phyloP scores from a whole-genome alignment of 2,113 vertebrate species.

The Strix uralensis region DNA sequence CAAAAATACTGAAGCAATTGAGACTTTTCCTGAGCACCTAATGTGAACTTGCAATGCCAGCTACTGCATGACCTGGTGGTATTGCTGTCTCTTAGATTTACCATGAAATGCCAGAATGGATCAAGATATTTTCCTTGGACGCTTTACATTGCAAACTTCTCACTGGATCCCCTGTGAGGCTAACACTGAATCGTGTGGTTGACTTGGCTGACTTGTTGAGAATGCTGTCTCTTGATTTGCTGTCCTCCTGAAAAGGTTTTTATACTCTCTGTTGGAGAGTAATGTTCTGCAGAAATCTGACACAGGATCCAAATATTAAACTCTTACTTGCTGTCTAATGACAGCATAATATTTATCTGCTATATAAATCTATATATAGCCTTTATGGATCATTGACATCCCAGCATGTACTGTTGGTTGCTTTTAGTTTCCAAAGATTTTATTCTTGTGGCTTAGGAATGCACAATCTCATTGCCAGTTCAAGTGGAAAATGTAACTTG shows the following conservation, averaged over 20 bases:
- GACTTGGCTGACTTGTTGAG: not conserved
- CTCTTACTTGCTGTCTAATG: not conserved
- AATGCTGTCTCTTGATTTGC: not conserved
- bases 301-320: conserved; percentile 22
- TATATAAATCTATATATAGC: conserved; percentile 42
- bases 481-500: conserved; percentile 50
- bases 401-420: conserved; percentile 3
- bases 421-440: conserved; percentile 36
- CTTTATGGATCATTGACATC: conserved; percentile 37
- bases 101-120: not conserved
- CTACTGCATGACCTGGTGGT: not conserved
- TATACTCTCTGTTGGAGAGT: not conserved
- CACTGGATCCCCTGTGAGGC: not conserved
- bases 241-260: not conserved
- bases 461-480: conserved; percentile 5
- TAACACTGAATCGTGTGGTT: not conserved
- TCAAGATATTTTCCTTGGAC: not conserved
- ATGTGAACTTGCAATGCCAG: not conserved
- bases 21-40: not conserved
- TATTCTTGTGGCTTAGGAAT: conserved; percentile 25
- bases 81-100: not conserved
- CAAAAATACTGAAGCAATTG: not conserved
- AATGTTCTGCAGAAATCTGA: conserved; percentile 38
- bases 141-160: not conserved
- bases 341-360: conserved; percentile 23